Percentiles rank a stretch among this genome's conserved stretches.
phyloP scores from a whole-genome alignment of 2,113 vertebrate species.

The Labrus mixtus region DNA sequence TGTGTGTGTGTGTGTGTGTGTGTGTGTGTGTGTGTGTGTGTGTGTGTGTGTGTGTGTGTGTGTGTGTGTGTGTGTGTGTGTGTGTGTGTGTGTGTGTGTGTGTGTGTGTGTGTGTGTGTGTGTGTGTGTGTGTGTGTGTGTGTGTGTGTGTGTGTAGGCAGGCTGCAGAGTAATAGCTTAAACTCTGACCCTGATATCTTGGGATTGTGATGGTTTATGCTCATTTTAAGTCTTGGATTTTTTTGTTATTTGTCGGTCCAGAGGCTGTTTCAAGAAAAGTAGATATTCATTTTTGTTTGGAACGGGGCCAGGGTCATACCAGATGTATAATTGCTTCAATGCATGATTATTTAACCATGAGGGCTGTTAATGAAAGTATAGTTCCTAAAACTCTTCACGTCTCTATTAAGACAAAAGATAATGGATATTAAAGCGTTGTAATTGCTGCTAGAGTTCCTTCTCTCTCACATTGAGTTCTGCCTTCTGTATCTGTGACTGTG shows the following conservation, averaged over 20 bases:
- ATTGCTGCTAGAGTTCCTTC: not conserved
- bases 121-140: no score
- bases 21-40: constrained; percentile 1
- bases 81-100: not conserved
- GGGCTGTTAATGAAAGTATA: not conserved
- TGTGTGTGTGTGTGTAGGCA: not conserved
- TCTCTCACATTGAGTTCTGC: not conserved
- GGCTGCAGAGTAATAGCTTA: not conserved
- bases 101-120: constrained; percentile 3
- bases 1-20: not conserved
- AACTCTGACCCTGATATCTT: constrained; percentile 19
- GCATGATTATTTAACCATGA: not conserved
- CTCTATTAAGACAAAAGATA: not conserved
- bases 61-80: constrained; percentile 1
- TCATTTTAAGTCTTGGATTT: constrained; percentile 3
- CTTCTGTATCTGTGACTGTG: not conserved
- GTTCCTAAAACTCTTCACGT: not conserved
- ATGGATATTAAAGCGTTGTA: not conserved
- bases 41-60: constrained; percentile 1
- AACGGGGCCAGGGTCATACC: not conserved
- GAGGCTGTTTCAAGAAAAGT: not conserved
- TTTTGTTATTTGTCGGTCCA: not conserved
- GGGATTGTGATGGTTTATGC: not conserved
- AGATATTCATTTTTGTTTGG: not conserved
- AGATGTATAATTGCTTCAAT: no score